Evolutionary conservation across 2,113 vertebrate genomes (phyloP).

Genomic region (Panurus biarmicus): DNA sequence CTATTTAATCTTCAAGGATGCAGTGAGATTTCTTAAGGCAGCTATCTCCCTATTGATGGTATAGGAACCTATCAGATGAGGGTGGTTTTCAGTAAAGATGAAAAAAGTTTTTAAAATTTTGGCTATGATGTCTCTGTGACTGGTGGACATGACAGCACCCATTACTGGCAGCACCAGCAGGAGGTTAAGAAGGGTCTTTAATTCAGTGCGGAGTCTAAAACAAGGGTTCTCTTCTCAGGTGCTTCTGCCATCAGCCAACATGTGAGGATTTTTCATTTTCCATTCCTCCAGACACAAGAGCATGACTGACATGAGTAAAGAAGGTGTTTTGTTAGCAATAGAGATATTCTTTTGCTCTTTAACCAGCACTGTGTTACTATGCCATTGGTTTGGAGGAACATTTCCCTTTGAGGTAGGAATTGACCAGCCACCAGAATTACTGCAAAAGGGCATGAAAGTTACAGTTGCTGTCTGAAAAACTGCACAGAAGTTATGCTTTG

Average conservation of each 20-base stretch:
- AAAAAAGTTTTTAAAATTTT: neutral
- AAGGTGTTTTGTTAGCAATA: neutral
- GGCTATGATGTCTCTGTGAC: neutral
- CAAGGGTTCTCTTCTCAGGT: accelerated
- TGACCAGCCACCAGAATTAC: neutral
- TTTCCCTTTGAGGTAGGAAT: neutral
- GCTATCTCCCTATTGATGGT: neutral
- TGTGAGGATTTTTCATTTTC: neutral
- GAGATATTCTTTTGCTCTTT: neutral
- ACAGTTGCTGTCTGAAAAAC: neutral
- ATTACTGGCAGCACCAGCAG: neutral
- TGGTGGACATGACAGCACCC: neutral
- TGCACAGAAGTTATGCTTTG: neutral
- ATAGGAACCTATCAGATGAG: neutral
- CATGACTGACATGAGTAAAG: neutral
- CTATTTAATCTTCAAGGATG: neutral
- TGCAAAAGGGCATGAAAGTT: neutral
- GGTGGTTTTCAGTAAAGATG: neutral
- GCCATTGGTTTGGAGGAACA: neutral
- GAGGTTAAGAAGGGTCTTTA: neutral
- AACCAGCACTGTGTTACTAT: neutral
- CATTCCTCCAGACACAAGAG: accelerated
- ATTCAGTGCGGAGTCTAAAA: neutral
- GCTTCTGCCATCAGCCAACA: neutral
- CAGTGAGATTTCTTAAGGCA: neutral